Conservation (phyloP, 35 echinoderm and acorn worm species). For the Acanthaster planci region DNA sequence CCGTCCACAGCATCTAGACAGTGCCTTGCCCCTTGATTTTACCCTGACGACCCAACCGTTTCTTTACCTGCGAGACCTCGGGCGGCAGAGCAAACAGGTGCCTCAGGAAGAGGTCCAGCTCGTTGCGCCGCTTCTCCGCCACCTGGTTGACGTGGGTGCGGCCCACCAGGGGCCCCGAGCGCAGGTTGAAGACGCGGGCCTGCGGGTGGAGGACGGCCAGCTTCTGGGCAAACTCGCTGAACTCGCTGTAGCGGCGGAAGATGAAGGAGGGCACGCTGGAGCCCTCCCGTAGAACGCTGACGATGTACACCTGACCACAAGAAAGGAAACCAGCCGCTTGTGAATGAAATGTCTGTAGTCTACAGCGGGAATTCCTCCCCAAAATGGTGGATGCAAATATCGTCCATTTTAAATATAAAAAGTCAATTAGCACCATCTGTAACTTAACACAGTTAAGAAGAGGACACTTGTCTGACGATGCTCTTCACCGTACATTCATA, state of each 20-base stretch:
- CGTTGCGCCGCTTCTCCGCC: slow-evolving; percentile 76
- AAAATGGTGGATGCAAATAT: too few relatives aligned
- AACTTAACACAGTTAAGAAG: too few relatives aligned
- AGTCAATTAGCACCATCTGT: too few relatives aligned
- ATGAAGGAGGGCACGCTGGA: slow-evolving; percentile 84
- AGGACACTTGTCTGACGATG: too few relatives aligned
- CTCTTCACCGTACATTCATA: too few relatives aligned
- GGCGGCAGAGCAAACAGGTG: slow-evolving; percentile 59
- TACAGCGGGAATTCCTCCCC: not conserved
- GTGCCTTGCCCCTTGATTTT: too few relatives aligned
- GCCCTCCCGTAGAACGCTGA: slow-evolving; percentile 60
- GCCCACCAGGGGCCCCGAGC: slow-evolving; percentile 57
- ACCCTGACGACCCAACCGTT: too few relatives aligned
- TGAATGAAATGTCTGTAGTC: not conserved
- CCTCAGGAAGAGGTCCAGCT: slow-evolving; percentile 62
- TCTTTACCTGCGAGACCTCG: slow-evolving; percentile 77
- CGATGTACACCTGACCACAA: slow-evolving; percentile 84
- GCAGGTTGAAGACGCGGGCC: slow-evolving; percentile 52
- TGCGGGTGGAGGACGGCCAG: slow-evolving; percentile 66
- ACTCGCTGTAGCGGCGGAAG: slow-evolving; percentile 90
- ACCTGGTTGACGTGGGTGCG: slow-evolving; percentile 96
- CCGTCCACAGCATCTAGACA: too few relatives aligned
- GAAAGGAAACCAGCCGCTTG: not conserved
- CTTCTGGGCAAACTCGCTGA: slow-evolving; percentile 80
- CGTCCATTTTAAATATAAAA: too few relatives aligned